A percentile compares a stretch with the other conserved stretches of the same genome.
Conservation (phyloP, 2,113 vertebrate species). For the Engystomops pustulosus region DNA sequence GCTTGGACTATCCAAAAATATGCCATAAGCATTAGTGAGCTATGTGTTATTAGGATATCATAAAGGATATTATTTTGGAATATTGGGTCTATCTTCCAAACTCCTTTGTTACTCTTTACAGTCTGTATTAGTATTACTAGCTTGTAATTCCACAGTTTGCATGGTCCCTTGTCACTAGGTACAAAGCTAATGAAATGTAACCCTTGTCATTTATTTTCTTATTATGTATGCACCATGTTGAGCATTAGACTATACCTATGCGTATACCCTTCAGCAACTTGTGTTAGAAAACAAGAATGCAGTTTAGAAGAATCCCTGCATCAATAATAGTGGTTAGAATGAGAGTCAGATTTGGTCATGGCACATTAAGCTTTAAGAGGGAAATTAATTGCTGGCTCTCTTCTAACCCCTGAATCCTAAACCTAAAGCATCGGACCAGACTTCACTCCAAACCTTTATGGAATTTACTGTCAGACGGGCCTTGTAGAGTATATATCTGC, state of each 20-base stretch:
- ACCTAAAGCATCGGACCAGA: not conserved
- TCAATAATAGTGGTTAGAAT: conserved; percentile 41
- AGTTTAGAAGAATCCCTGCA: conserved; percentile 30
- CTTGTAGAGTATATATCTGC: conserved; percentile 39
- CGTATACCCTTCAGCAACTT: conserved; percentile 18
- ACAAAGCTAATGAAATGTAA: not conserved
- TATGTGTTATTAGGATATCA: too few relatives aligned
- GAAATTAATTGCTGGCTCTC: conserved; percentile 55
- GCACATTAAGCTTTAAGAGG: conserved; percentile 49
- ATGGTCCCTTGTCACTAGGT: not conserved
- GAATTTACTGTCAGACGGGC: conserved; percentile 26
- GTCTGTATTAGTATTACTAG: not conserved
- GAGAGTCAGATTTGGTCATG: conserved; percentile 41
- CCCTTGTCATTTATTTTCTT: not conserved
- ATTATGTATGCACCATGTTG: not conserved
- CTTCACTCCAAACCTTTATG: conserved; percentile 3
- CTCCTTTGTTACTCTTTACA: too few relatives aligned
- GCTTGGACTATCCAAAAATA: too few relatives aligned
- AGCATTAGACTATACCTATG: conserved; percentile 2
- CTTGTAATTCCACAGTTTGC: not conserved
- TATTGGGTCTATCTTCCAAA: not conserved
- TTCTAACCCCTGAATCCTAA: conserved; percentile 44
- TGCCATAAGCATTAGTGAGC: too few relatives aligned
- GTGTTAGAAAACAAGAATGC: conserved; percentile 23
- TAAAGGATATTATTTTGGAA: not conserved